Conservation (phyloP, 2,113 vertebrate species). For the Ptychochromis oligacanthus region DNA sequence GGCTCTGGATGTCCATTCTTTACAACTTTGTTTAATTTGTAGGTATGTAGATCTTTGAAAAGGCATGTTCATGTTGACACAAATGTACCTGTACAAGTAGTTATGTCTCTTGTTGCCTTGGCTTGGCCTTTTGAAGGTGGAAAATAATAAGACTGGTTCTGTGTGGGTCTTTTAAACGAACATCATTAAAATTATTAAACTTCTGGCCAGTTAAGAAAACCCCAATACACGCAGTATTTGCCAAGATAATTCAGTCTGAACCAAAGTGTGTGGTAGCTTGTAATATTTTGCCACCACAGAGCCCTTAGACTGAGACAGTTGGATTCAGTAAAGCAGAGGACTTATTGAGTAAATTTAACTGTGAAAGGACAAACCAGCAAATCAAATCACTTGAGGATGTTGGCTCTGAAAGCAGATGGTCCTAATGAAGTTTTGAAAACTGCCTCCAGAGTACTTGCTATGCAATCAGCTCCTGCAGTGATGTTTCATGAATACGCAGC, state of each 20-base stretch:
- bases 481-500: conserved; percentile 29
- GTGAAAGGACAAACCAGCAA: background rate
- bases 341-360: background rate
- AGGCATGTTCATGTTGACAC: background rate
- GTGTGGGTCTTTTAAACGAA: background rate
- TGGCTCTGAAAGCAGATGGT: conserved; percentile 11
- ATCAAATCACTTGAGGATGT: background rate
- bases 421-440: background rate
- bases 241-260: background rate
- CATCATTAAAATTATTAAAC: background rate
- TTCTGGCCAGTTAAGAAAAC: background rate
- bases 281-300: background rate
- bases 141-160: background rate
- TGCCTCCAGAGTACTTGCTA: background rate
- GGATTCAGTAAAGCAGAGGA: background rate
- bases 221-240: background rate
- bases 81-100: background rate
- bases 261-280: background rate
- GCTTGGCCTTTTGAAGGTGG: background rate
- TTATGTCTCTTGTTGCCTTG: background rate
- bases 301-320: background rate
- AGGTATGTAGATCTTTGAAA: too few species aligned
- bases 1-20: too few species aligned
- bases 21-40: too few species aligned
- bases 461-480: conserved; percentile 7